phyloP scores from a whole-genome alignment of 2,797 vertebrate genomes.

The Danio kyathit region DNA sequence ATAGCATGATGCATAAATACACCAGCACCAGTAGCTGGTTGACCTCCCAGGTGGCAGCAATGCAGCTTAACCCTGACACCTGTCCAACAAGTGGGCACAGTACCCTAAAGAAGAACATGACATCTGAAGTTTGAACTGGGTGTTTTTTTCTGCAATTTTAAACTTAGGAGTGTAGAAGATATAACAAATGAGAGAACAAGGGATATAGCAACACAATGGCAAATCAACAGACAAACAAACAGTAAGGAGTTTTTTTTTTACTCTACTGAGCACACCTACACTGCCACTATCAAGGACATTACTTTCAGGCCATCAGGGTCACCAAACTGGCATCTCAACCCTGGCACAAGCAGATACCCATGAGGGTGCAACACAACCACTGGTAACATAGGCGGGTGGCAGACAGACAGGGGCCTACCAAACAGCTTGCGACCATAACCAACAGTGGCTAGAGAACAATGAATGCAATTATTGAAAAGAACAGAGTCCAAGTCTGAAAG shows the following conservation, averaged over 20 bases:
- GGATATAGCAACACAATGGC: background rate
- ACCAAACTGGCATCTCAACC: slow-evolving; percentile 79
- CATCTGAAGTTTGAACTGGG: too few species aligned
- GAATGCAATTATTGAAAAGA: slow-evolving; percentile 83
- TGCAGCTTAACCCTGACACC: too few species aligned
- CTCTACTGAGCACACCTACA: slow-evolving; percentile 36
- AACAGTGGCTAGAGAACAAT: slow-evolving; percentile 81
- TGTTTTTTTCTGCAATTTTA: too few species aligned
- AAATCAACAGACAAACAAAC: background rate
- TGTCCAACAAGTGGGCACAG: too few species aligned
- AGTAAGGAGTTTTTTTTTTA: background rate
- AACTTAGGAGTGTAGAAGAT: background rate
- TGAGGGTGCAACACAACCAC: slow-evolving; percentile 75
- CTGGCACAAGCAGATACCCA: slow-evolving; percentile 81
- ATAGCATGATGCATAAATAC: too few species aligned
- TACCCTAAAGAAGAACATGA: too few species aligned
- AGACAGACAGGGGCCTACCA: slow-evolving; percentile 86
- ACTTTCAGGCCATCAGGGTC: slow-evolving; percentile 75
- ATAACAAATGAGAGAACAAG: background rate
- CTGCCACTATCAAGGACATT: slow-evolving; percentile 73
- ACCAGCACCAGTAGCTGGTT: too few species aligned
- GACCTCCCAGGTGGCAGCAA: too few species aligned
- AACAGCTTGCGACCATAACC: slow-evolving; percentile 86
- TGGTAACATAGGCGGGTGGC: slow-evolving; percentile 77
- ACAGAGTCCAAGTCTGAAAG: slow-evolving; percentile 80